Percentiles rank a stretch among this genome's conserved stretches.
Evolutionary conservation across 2,888 invertebrate species (phyloP).

Genomic region (Orthosia gracilis): DNA sequence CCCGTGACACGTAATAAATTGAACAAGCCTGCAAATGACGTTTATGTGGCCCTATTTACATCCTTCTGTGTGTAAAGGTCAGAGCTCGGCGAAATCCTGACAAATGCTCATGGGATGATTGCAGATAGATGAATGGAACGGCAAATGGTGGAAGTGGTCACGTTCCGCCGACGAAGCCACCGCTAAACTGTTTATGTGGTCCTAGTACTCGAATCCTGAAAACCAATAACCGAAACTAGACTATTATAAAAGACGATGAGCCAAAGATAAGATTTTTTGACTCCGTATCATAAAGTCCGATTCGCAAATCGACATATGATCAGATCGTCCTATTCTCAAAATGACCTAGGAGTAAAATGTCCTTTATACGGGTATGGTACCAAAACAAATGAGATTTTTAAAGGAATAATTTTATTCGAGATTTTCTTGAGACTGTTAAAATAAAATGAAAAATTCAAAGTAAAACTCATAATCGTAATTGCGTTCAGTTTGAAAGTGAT

Average conservation of each 20-base stretch:
- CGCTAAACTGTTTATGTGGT: constrained; percentile 46
- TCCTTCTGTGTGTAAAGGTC: constrained; percentile 53
- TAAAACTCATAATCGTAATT: no score
- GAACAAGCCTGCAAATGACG: constrained; percentile 56
- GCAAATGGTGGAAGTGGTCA: constrained; percentile 49
- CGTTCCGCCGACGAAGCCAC: constrained; percentile 38
- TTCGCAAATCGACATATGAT: no score
- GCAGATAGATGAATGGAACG: constrained; percentile 54
- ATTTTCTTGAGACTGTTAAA: no score
- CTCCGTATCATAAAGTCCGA: no score
- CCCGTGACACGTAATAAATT: constrained; percentile 57
- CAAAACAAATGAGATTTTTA: no score
- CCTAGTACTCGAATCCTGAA: constrained; percentile 36
- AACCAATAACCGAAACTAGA: constrained; percentile 8
- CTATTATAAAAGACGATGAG: background rate
- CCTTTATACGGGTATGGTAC: no score
- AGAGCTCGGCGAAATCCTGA: constrained; percentile 54
- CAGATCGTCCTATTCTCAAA: no score
- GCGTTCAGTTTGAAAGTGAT: no score
- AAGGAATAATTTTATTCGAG: no score
- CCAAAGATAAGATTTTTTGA: background rate
- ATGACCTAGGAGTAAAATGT: no score
- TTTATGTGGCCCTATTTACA: constrained; percentile 61
- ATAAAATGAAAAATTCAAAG: no score
- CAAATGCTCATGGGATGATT: constrained; percentile 57